These are phyloP conservation scores for Periparus ater DNA, from an alignment of 2,797 vertebrate species.

Conservation along the genomic window DNA sequence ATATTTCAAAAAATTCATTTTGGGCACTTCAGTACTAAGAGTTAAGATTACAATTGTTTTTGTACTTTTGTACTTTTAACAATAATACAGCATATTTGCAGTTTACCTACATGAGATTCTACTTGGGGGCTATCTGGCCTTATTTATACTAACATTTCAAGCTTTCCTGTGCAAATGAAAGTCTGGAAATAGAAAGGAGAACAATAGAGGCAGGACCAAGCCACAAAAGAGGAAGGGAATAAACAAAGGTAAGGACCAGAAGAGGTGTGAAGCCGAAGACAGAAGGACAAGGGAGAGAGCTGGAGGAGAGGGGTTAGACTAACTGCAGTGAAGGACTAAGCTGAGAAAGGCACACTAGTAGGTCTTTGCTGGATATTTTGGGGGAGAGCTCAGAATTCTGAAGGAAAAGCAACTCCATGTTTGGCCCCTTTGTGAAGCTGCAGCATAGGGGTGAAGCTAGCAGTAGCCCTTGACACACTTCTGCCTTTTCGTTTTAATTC, in stretches of 20 bases:
- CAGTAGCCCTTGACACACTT: rapidly evolving
- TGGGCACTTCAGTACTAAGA: neutral
- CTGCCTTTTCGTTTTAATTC: neutral
- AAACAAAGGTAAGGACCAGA: neutral
- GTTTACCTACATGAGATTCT: neutral
- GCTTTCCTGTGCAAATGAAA: neutral
- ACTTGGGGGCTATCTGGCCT: neutral
- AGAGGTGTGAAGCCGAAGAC: neutral
- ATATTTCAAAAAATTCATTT: neutral
- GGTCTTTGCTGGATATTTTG: neutral
- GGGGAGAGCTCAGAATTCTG: neutral
- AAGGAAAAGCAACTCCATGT: neutral
- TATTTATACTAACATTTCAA: neutral
- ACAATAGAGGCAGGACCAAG: neutral
- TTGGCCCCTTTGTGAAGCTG: neutral
- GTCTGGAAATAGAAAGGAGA: neutral
- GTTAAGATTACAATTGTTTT: neutral
- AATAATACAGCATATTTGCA: neutral
- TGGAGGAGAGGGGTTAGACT: neutral
- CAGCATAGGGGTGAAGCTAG: neutral
- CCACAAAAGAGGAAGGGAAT: neutral
- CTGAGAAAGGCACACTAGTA: neutral
- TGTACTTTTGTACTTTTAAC: neutral
- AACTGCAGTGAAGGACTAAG: neutral
- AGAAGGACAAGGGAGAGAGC: neutral